Evolutionary conservation across 1,140 invertebrate species (phyloP).

Genomic region (Lysiphlebus fabarum): DNA sequence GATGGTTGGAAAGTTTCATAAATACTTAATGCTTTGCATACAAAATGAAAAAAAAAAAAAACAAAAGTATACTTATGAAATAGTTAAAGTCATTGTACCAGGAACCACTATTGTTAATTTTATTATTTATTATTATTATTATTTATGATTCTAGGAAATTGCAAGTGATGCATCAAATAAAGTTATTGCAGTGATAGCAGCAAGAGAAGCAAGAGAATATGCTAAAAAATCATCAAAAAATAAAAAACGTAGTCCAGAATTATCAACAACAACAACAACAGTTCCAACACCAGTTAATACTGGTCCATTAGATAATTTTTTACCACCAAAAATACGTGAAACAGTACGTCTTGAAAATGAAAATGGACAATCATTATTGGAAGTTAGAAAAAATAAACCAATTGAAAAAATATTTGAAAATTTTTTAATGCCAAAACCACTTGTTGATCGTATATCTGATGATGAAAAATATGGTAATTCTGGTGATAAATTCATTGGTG

Average conservation of each 20-base stretch:
- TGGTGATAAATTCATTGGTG: constrained; percentile 59
- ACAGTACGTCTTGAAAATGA: constrained; percentile 38
- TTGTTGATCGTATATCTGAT: constrained; percentile 67
- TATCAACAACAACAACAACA: neutral
- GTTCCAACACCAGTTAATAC: constrained; percentile 22
- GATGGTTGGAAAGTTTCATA: constrained; percentile 14
- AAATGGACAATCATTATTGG: constrained; percentile 36
- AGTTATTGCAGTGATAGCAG: constrained; percentile 30
- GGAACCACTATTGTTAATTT: neutral
- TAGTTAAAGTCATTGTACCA: too few species aligned
- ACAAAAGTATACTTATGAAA: constrained; percentile 7
- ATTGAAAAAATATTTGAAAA: constrained; percentile 31
- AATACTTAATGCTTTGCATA: constrained; percentile 4
- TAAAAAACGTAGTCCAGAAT: neutral
- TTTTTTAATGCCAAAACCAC: constrained; percentile 55
- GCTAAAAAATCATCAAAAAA: neutral
- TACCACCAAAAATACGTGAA: constrained; percentile 33
- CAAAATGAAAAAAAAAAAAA: too few species aligned
- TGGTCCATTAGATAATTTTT: constrained; percentile 25
- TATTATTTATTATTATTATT: neutral
- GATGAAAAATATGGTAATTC: constrained; percentile 70
- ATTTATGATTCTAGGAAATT: constrained; percentile 31
- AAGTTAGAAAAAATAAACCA: constrained; percentile 31
- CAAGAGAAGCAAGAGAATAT: constrained; percentile 30
- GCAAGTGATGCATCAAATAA: constrained; percentile 39